Evolutionary conservation across 2,113 vertebrate genomes (phyloP), one percentile per base, ranked within the genome.

Genomic region (Lipophrys pholis): DNA sequence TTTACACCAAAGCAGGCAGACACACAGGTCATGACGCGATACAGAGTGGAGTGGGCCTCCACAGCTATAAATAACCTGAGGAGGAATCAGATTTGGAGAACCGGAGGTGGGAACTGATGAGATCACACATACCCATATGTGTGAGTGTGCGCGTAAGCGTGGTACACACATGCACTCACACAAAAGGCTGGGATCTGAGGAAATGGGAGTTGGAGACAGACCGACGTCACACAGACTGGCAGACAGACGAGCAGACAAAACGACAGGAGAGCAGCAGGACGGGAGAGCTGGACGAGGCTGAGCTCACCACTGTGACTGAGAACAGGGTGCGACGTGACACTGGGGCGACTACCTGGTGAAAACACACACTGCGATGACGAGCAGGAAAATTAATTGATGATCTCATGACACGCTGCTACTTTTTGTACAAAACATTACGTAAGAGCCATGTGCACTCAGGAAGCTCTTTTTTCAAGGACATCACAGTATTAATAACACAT

Each of bases 41-140:
- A 64, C 78, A 66, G 62, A 65, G 77, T 74, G 70, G 74, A 83
- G 77, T 80, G 81, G 79, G 66, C 78, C 80, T 69, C 59, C 62
- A 55, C 6, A 39, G 72, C 82, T 91, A 91, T 75, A 92, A 89
- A 92, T 92, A 92, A 82, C 75, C n/a, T 77, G 17, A 78, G 86
- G 84, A 87, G 82, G 88, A 92, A 88, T 90, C 89, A 82, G 75
- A 88, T 90, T 88, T 86, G 79, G 69, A 87, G 83, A 84, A 83
- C 76, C 62, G 74, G 87, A 89, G 87, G 85, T 89, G 85, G 85
- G 81, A 89, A 86, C 88, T 90, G 89, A 91, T 91, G 87, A 90
- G 87, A 86, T 90, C 87, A 84, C 85, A 82, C 83, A 84, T 78
- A 82, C 17, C 72, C 78, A 12, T 68, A 2, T 51, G 59, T 54